These are phyloP conservation scores for Limnephilus lunatus DNA, from an alignment of 2,888 invertebrate species.

Conservation along the genomic window DNA sequence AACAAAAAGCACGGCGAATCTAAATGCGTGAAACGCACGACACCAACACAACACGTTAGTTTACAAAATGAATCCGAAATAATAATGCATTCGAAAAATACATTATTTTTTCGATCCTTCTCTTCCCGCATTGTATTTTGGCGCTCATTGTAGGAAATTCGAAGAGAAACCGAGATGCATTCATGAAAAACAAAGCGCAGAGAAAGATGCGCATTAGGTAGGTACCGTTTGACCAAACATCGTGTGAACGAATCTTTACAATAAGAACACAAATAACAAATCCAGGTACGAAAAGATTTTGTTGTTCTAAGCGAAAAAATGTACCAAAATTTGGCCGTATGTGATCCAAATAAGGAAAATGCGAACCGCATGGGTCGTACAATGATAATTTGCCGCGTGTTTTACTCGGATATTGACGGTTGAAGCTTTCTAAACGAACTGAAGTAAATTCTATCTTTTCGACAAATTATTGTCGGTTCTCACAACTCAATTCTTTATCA, in stretches of 20 bases:
- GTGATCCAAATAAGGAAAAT: conserved; percentile 42
- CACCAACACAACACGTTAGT: conserved; percentile 27
- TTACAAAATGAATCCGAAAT: conserved; percentile 58
- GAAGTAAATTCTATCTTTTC: neutral
- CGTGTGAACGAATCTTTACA: conserved; percentile 60
- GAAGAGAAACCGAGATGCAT: conserved; percentile 63
- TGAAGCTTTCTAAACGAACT: conserved; percentile 13
- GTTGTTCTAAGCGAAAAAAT: conserved; percentile 48
- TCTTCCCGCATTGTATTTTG: conserved; percentile 48
- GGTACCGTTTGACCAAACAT: conserved; percentile 61
- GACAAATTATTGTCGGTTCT: neutral
- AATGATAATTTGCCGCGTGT: neutral
- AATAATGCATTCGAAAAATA: conserved; percentile 55
- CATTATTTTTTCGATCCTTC: conserved; percentile 31
- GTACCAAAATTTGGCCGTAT: conserved; percentile 14
- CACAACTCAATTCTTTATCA: neutral
- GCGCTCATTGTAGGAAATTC: conserved; percentile 50
- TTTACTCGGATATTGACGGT: neutral
- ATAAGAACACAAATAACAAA: conserved; percentile 10
- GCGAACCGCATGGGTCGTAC: conserved; percentile 13
- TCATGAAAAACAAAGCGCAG: conserved; percentile 60
- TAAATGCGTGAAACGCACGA: conserved; percentile 46
- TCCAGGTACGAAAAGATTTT: conserved; percentile 58
- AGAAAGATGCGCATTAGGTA: conserved; percentile 58
- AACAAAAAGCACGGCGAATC: conserved; percentile 16